Evolutionary conservation across 2,797 vertebrate genomes (phyloP).

Genomic region (Platyrinchus mystaceus): DNA sequence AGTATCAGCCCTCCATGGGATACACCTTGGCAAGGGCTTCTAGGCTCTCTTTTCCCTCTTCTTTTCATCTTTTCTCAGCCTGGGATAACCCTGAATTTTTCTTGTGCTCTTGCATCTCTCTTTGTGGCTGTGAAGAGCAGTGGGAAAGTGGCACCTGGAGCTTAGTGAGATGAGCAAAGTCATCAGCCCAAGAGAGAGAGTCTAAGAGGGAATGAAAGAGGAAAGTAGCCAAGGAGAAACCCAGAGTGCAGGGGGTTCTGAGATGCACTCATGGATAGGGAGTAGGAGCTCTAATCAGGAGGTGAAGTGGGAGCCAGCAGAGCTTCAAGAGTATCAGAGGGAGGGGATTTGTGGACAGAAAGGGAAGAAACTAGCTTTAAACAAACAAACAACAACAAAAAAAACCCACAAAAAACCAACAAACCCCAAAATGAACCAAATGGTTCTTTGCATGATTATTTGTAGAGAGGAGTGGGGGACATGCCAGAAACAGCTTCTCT

Average conservation of each 20-base stretch:
- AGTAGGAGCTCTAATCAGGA: neutral
- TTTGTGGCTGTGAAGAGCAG: neutral
- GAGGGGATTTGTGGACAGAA: neutral
- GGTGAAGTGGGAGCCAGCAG: neutral
- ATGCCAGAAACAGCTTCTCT: neutral
- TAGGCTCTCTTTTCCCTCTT: neutral
- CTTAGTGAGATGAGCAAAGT: neutral
- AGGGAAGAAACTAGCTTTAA: neutral
- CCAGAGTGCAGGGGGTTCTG: accelerated
- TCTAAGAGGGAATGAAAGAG: neutral
- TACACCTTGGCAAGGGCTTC: neutral
- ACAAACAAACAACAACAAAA: neutral
- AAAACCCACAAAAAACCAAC: too few species aligned
- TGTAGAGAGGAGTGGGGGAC: neutral
- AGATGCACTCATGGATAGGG: neutral
- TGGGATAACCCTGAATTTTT: neutral
- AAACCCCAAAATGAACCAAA: too few species aligned
- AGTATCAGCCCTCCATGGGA: neutral
- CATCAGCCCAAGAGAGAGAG: neutral
- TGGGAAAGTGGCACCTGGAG: neutral
- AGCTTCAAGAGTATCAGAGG: neutral
- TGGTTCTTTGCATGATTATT: neutral
- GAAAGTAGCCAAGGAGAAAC: neutral
- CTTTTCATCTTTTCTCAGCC: neutral
- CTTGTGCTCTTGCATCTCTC: neutral